These are phyloP conservation scores for Polyommatus icarus DNA, from an alignment of 2,888 invertebrate genomes.

Conservation along the genomic window DNA sequence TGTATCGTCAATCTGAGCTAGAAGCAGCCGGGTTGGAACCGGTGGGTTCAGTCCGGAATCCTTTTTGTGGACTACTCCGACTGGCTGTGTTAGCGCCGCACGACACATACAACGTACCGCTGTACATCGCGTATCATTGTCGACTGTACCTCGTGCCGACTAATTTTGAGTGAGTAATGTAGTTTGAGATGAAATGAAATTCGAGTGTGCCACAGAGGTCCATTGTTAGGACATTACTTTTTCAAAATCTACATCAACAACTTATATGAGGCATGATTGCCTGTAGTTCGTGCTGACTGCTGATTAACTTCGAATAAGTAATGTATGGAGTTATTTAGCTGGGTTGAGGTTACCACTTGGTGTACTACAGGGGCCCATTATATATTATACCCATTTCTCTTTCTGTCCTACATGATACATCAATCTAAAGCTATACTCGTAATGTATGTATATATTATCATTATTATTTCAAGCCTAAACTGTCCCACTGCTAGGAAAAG, in stretches of 20 bases:
- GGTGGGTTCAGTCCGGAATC: slow-evolving; percentile 85
- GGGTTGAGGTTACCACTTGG: too few relatives aligned
- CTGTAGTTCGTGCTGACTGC: slow-evolving; percentile 86
- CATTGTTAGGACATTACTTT: not conserved
- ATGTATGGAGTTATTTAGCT: not conserved
- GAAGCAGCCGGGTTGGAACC: slow-evolving; percentile 83
- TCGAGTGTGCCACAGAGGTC: not conserved
- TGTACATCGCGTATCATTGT: slow-evolving; percentile 90
- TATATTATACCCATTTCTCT: too few relatives aligned
- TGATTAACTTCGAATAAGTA: slow-evolving; percentile 86
- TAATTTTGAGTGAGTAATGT: slow-evolving; percentile 83
- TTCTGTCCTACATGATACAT: too few relatives aligned
- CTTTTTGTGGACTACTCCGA: slow-evolving; percentile 87
- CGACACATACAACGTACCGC: slow-evolving; percentile 87
- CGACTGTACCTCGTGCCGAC: slow-evolving; percentile 87
- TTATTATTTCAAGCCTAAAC: too few relatives aligned
- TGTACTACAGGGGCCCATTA: too few relatives aligned
- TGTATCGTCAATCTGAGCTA: slow-evolving; percentile 86
- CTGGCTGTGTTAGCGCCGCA: slow-evolving; percentile 87
- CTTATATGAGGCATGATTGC: not conserved
- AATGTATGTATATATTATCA: too few relatives aligned
- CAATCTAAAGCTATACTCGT: too few relatives aligned
- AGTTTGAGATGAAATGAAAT: not conserved
- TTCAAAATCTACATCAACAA: not conserved
- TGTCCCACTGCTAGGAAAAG: too few relatives aligned